These are phyloP conservation scores for Tarsius wallacei DNA, from an alignment of 2,797 vertebrate genomes.

Conservation along the genomic window DNA sequence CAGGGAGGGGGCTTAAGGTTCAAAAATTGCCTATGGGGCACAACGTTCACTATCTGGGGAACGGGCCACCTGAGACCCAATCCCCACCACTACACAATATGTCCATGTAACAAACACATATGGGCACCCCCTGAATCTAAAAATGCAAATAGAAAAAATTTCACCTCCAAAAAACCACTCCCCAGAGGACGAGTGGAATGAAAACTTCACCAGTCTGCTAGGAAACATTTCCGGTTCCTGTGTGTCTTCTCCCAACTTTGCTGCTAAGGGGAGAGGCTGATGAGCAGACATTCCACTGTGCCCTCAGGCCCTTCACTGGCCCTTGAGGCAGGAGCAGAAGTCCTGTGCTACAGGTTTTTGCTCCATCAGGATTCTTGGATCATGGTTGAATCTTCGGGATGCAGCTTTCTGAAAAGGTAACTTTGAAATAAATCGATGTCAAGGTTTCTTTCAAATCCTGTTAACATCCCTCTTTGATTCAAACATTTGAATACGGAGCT, in stretches of 20 bases:
- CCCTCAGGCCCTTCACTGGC: not conserved
- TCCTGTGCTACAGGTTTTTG: not conserved
- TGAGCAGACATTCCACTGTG: rapidly evolving
- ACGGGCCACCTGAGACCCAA: too few relatives aligned
- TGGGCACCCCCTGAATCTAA: too few relatives aligned
- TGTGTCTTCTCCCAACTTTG: not conserved
- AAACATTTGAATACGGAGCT: not conserved
- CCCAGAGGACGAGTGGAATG: not conserved
- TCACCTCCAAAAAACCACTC: not conserved
- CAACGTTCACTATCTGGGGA: too few relatives aligned
- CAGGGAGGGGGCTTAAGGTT: too few relatives aligned
- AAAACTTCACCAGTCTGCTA: not conserved
- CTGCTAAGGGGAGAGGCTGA: not conserved
- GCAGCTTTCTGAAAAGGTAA: not conserved
- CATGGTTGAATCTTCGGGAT: not conserved
- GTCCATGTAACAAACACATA: too few relatives aligned
- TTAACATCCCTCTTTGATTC: not conserved
- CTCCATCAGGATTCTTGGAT: not conserved
- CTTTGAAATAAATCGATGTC: not conserved
- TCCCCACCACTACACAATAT: too few relatives aligned
- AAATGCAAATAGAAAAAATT: too few relatives aligned
- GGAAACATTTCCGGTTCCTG: not conserved
- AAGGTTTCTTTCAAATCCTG: not conserved
- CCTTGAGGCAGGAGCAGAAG: not conserved
- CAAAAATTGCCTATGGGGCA: too few relatives aligned